Evolutionary conservation across 2,113 vertebrate genomes (phyloP).

Genomic region (Ophiodon elongatus): DNA sequence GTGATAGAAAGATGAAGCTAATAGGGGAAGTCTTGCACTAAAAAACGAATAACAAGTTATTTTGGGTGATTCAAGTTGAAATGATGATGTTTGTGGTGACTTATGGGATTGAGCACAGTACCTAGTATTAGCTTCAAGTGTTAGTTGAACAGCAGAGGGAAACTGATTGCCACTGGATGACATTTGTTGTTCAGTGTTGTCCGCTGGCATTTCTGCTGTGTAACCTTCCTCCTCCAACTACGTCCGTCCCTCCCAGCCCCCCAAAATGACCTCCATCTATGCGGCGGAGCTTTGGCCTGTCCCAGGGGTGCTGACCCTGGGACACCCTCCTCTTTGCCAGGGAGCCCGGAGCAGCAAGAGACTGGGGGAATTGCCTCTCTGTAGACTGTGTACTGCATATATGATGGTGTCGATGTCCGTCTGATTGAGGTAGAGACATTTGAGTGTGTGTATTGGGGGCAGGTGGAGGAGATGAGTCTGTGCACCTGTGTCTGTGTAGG

Average conservation of each 20-base stretch:
- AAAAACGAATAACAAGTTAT: conserved; percentile 27
- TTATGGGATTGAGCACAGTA: not conserved
- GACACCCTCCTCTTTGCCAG: conserved; percentile 66
- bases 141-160: conserved; percentile 27
- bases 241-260: not conserved
- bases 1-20: not conserved
- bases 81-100: conserved; percentile 7
- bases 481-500: not conserved
- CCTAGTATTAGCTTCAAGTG: not conserved
- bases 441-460: conserved; percentile 25
- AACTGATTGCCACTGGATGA: conserved; percentile 30
- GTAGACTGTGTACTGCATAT: conserved; percentile 48
- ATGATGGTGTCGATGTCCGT: conserved; percentile 39
- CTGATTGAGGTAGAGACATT: conserved; percentile 13
- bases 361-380: conserved; percentile 55
- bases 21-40: not conserved
- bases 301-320: conserved; percentile 65
- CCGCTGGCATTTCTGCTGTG: conserved; percentile 63
- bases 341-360: conserved; percentile 54
- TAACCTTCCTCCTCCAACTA: conserved; percentile 51
- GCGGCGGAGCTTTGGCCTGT: conserved; percentile 45
- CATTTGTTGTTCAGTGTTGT: conserved; percentile 68
- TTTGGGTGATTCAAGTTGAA: conserved; percentile 11
- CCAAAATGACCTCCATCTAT: conserved; percentile 65
- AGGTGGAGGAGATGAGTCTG: not conserved